These are phyloP conservation scores for Rhinogobius similis DNA, from an alignment of 2,113 vertebrate genomes.

Conservation along the genomic window DNA sequence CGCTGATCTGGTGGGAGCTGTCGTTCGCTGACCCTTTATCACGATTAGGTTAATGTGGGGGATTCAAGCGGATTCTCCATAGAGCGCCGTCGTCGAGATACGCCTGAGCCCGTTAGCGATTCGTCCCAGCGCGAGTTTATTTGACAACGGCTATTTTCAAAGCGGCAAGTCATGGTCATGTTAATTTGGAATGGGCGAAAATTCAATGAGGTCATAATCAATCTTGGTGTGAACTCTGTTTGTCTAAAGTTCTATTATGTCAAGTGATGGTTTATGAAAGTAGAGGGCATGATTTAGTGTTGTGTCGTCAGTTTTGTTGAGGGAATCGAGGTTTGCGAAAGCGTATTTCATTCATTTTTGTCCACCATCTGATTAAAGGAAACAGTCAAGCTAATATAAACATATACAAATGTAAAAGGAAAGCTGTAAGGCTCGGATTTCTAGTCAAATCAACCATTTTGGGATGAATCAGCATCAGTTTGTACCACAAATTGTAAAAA, in stretches of 20 bases:
- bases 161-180: background rate
- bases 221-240: background rate
- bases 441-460: too few species aligned
- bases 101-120: background rate
- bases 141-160: background rate
- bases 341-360: too few species aligned
- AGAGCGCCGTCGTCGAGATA: background rate
- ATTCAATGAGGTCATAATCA: background rate
- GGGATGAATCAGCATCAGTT: too few species aligned
- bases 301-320: too few species aligned
- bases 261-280: background rate
- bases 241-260: background rate
- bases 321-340: too few species aligned
- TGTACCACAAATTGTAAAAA: too few species aligned
- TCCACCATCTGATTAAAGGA: too few species aligned
- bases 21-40: constrained; percentile 18
- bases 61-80: constrained; percentile 28
- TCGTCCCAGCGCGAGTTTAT: background rate
- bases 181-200: background rate
- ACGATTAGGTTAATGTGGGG: constrained; percentile 11
- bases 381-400: too few species aligned
- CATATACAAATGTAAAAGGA: too few species aligned
- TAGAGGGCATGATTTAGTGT: too few species aligned
- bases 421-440: too few species aligned
- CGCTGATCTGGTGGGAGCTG: constrained; percentile 31